Base-by-base conservation (phyloP, 2,797 vertebrate genomes). In the Xyrichtys novacula region DNA sequence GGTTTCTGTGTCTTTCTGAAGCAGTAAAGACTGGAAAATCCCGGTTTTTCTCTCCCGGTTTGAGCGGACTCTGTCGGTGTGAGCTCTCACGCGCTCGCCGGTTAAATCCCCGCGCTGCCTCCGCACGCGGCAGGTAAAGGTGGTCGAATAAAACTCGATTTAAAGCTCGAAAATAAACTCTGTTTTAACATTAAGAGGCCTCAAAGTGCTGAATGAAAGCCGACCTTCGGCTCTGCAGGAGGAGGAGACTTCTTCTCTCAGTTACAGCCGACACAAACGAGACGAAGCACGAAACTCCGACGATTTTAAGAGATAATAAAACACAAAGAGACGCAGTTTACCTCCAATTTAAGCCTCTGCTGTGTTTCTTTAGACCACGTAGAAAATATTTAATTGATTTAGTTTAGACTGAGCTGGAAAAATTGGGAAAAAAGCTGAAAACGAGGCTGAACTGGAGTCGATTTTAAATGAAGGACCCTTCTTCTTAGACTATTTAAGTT, bases 201-300 rank as follows among this genome's bases (percentile, higher is more conserved):
- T 22, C 0, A 11, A 44, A 49, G 9, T 39, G 8, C 1, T 2
- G 14, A 48, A 39, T 12, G 7, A 22, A 74, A 66, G 4, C 44
- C 62, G 46, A 57, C 25, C 28, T 26, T 34, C 10, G 3, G 32
- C 32, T 34, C 32, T 2, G 25, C 2, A 29, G 25, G 20, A 36
- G 12, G 1, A 47, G 31, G 43, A 46, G 23, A 5, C 6, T 61
- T 63, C 39, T 67, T 65, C 65, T 72, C 50, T 17, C 5, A 19
- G 58, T 28, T 56, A 15, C 23, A 40, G 34, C 34, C 34, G 20
- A 6, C 40, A 6, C 1, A 47, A 23, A 43, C 62, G 62, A 56
- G 60, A 43, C 22, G 68, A 49, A 75, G 52, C 58, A 50, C 17
- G 16, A 28, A 53, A 42, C 12, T 20, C 44, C 22, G 20, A 25